phyloP scores from a whole-genome alignment of 2,888 invertebrate genomes.

The Caenorhabditis virilis region DNA sequence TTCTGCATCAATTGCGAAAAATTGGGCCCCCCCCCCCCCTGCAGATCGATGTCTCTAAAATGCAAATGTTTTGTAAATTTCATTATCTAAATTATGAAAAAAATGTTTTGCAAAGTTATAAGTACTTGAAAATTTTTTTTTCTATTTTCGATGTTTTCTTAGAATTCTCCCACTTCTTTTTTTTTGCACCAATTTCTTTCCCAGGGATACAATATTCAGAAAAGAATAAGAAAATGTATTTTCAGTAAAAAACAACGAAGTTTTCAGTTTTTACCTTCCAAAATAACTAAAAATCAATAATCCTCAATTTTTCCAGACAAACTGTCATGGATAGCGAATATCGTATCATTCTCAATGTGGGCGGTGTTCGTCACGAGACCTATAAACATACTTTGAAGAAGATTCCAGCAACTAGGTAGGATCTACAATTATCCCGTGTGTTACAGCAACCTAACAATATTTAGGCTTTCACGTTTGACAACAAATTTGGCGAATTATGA shows the following conservation, averaged over 20 bases:
- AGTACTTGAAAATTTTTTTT: too few relatives aligned
- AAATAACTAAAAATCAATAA: background rate
- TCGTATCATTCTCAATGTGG: conserved; percentile 93
- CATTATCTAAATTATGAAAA: too few relatives aligned
- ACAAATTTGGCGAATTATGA: conserved; percentile 99
- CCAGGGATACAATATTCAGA: too few relatives aligned
- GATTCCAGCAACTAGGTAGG: conserved; percentile 81
- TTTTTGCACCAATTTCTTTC: too few relatives aligned
- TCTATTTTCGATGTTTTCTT: background rate
- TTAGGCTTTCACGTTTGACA: conserved; percentile 74
- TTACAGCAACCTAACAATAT: conserved; percentile 1
- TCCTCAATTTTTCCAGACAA: conserved; percentile 34
- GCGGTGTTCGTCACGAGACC: conserved; percentile 89
- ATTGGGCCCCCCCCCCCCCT: too few relatives aligned
- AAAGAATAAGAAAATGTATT: too few relatives aligned
- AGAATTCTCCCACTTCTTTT: background rate
- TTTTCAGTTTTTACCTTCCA: too few relatives aligned
- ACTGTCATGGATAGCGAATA: conserved; percentile 66
- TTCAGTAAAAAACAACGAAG: too few relatives aligned
- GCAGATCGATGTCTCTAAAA: too few relatives aligned
- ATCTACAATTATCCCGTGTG: background rate
- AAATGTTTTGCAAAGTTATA: too few relatives aligned
- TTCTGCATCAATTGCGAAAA: too few relatives aligned
- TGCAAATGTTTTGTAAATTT: too few relatives aligned
- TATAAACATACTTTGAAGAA: conserved; percentile 78